A percentile compares a stretch with the other conserved stretches of the same genome.
phyloP scores from a whole-genome alignment of 2,797 vertebrate genomes.

The Yasuhikotakia modesta region DNA sequence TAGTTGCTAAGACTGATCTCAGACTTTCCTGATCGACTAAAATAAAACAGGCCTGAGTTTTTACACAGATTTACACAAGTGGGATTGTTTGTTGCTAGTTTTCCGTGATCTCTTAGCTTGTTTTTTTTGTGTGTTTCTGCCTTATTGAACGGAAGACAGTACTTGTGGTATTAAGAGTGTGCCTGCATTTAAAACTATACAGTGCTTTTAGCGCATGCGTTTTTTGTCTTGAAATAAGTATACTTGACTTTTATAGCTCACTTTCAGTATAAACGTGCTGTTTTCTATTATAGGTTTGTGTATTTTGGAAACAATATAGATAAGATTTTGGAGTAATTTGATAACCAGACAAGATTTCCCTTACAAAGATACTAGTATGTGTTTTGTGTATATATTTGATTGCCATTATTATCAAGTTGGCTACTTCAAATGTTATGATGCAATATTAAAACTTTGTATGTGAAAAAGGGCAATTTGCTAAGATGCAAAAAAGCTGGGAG shows the following conservation, averaged over 20 bases:
- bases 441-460: constrained; percentile 80
- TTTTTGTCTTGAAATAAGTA: constrained; percentile 89
- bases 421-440: constrained; percentile 77
- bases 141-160: constrained; percentile 56
- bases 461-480: constrained; percentile 86
- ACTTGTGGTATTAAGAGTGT: constrained; percentile 62
- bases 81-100: constrained; percentile 7
- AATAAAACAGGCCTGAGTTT: constrained; percentile 14
- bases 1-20: constrained; percentile 26
- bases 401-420: constrained; percentile 80
- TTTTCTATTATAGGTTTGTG: constrained; percentile 90
- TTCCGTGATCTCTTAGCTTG: constrained; percentile 18
- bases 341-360: constrained; percentile 79
- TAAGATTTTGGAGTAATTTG: constrained; percentile 86
- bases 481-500: constrained; percentile 86
- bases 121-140: constrained; percentile 17
- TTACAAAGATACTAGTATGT: constrained; percentile 80
- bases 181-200: constrained; percentile 63
- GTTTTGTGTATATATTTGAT: constrained; percentile 98
- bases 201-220: constrained; percentile 84
- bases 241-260: constrained; percentile 97
- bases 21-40: constrained; percentile 12
- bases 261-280: constrained; percentile 82
- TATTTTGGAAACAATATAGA: constrained; percentile 93
- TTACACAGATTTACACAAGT: background rate